Evolutionary conservation across 92 coral and sea anemone species (phyloP).

Genomic region (Bergia sp.): DNA sequence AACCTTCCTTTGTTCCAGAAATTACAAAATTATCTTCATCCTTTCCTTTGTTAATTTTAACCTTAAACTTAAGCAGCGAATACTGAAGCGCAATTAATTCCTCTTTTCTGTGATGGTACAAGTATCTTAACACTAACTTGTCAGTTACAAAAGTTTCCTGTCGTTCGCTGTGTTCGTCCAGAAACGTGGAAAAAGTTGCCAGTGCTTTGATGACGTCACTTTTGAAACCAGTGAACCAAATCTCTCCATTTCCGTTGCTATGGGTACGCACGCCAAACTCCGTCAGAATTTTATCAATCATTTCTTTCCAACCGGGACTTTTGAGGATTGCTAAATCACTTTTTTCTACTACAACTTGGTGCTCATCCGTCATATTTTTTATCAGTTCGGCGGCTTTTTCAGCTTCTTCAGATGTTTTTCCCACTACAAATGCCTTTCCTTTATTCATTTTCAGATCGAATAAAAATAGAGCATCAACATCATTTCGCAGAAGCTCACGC

Average conservation of each 20-base stretch:
- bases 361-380: constrained; percentile 53
- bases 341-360: constrained; percentile 59
- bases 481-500: constrained; percentile 40
- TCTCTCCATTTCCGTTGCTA: constrained; percentile 60
- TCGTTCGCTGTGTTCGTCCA: constrained; percentile 59
- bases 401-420: constrained; percentile 57
- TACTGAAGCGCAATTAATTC: constrained; percentile 56
- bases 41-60: constrained; percentile 53
- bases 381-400: constrained; percentile 58
- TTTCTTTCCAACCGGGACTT: constrained; percentile 54
- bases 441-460: constrained; percentile 45
- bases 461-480: constrained; percentile 67
- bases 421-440: constrained; percentile 50
- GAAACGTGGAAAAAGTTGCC: constrained; percentile 52
- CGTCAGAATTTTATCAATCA: constrained; percentile 45
- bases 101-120: constrained; percentile 58
- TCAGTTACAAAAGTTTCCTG: constrained; percentile 51
- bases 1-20: constrained; percentile 75
- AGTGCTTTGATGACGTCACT: constrained; percentile 59
- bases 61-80: constrained; percentile 51
- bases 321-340: constrained; percentile 35
- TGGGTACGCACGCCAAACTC: constrained; percentile 43
- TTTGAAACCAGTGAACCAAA: constrained; percentile 67
- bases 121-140: constrained; percentile 57
- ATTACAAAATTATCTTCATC: constrained; percentile 50